Base-by-base conservation (phyloP, 2,797 vertebrate genomes). In the Sebastiscus albofasciatus region DNA sequence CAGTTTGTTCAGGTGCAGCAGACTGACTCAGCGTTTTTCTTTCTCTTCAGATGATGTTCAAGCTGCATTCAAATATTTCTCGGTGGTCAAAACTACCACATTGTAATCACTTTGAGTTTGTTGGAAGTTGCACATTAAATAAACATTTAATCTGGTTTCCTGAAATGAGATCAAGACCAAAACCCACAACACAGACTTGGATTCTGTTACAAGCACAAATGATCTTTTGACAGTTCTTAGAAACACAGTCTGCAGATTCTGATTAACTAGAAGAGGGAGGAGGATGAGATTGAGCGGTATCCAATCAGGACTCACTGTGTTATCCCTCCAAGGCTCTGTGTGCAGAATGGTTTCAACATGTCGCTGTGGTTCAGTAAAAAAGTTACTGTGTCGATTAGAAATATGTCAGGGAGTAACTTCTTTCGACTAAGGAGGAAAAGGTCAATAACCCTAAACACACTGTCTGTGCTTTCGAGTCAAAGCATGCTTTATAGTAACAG, bases 1-100 rank as follows among this genome's bases (percentile, higher is more conserved):
- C 58, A 49, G 77, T 81, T 78, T 52, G 24, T 68, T 83, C 86
- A 67, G 39, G 60, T 64, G 8, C 6, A 24, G 7, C 8, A 5
- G n/a, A 26, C 27, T 24, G 42, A 73, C 56, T 34, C 13, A 14
- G 4, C 10, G 4, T 11, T 75, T 74, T 66, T 58, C 9, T 67
- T 56, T 16, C 36, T 55, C 27, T 24, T 52, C 14, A 55, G 58
- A 18, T 55, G 26, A 75, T 54, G 56, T 16, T 68, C 4, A 34
- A 14, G 54, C 18, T 65, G 14, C 29, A 4, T 14, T 24, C 56
- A 26, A 13, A 22, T 11, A 59, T 42, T 9, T 6, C 29, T 52
- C 39, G 14, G 20, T 29, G 65, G 14, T 60, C 8, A 29, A 52
- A 60, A 34, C 4, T 11, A 8, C 4, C 20, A 26, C 39, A 55